phyloP scores from a whole-genome alignment of 2,113 vertebrate species.

The Perca fluviatilis region DNA sequence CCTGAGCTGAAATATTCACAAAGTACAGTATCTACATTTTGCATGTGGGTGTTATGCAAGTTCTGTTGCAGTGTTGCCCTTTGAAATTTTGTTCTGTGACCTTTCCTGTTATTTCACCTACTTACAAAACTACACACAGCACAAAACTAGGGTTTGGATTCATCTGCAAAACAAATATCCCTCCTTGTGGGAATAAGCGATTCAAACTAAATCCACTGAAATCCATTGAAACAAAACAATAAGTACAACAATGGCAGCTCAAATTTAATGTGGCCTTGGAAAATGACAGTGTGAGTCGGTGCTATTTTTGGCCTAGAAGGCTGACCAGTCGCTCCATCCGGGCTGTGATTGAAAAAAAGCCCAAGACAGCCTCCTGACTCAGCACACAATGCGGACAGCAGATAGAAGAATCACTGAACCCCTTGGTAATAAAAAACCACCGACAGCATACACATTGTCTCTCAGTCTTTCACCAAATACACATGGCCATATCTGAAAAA shows the following conservation, averaged over 20 bases:
- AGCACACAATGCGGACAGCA: slow-evolving; percentile 34
- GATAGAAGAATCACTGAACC: slow-evolving; percentile 29
- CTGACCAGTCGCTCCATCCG: slow-evolving; percentile 2
- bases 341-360: slow-evolving; percentile 32
- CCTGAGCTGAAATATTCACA: slow-evolving; percentile 15
- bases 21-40: slow-evolving; percentile 13
- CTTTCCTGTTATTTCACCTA: not conserved
- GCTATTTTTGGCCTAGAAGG: not conserved
- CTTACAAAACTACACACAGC: not conserved
- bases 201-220: not conserved
- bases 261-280: slow-evolving; percentile 5
- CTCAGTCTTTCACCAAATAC: not conserved
- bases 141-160: not conserved
- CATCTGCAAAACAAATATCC: not conserved
- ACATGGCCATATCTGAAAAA: slow-evolving; percentile 7
- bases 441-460: slow-evolving; percentile 1
- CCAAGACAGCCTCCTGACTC: slow-evolving; percentile 41
- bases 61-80: not conserved
- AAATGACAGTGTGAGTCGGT: not conserved
- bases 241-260: not conserved
- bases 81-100: not conserved
- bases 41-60: not conserved
- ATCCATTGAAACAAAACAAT: not conserved
- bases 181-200: not conserved
- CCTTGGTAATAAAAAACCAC: slow-evolving; percentile 31